Percentiles rank a stretch among this genome's conserved stretches.
Conservation (phyloP, 2,113 vertebrate genomes). For the Cepphus grylle region DNA sequence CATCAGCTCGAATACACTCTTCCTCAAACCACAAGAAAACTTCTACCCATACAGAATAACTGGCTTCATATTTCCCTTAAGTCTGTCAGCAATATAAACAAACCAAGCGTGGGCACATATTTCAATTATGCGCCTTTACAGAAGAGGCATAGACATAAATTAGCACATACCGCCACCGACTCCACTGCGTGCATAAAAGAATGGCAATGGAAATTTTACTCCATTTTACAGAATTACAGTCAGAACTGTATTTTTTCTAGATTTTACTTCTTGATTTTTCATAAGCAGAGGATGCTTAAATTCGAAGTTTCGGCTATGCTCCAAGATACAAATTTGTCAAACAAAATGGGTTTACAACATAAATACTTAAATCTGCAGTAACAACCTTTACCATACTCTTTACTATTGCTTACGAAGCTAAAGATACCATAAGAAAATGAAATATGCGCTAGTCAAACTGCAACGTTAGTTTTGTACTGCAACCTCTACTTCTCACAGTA, state of each 20-base stretch:
- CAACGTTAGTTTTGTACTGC: background rate
- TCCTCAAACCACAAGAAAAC: background rate
- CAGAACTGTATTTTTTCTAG: background rate
- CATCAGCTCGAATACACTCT: background rate
- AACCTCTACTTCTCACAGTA: background rate
- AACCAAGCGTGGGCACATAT: background rate
- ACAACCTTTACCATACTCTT: background rate
- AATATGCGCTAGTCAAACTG: background rate
- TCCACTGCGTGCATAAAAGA: background rate
- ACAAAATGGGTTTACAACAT: background rate
- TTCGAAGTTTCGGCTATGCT: background rate
- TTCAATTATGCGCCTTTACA: background rate
- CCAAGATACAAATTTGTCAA: background rate
- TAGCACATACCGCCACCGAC: background rate
- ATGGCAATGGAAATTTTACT: background rate
- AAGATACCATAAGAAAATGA: background rate
- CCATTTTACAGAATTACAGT: background rate
- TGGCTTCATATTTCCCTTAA: background rate
- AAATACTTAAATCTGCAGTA: background rate
- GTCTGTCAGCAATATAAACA: background rate
- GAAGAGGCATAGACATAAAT: background rate
- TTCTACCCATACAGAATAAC: background rate
- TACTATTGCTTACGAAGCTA: background rate
- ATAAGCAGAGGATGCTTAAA: background rate
- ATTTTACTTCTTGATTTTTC: background rate